Evolutionary conservation across 2,888 invertebrate genomes (phyloP).

Genomic region (Fissipunctia ypsillon): DNA sequence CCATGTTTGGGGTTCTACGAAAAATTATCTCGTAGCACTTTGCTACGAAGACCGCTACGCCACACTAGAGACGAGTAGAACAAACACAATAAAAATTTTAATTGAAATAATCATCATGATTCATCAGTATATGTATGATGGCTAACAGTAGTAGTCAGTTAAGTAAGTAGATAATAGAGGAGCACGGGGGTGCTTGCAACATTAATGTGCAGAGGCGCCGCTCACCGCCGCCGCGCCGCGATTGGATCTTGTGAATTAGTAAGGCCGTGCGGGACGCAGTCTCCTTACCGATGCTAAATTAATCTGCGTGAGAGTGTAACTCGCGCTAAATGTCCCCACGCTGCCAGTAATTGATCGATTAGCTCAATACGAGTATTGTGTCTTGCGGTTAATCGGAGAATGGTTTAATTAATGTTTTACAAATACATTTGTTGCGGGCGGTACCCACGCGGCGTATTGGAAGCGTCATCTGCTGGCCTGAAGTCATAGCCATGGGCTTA

Average conservation of each 20-base stretch:
- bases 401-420: slow-evolving; percentile 9
- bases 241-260: slow-evolving; percentile 81
- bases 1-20: slow-evolving; percentile 17
- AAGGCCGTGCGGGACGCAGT: slow-evolving; percentile 69
- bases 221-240: slow-evolving; percentile 72
- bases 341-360: slow-evolving; percentile 66
- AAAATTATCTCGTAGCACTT: slow-evolving; percentile 41
- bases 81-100: not conserved
- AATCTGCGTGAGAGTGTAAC: slow-evolving; percentile 72
- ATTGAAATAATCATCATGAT: not conserved
- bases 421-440: not conserved
- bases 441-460: not conserved
- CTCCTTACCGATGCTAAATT: slow-evolving; percentile 71
- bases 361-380: slow-evolving; percentile 44
- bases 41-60: slow-evolving; percentile 31
- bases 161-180: slow-evolving; percentile 69
- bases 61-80: not conserved
- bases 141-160: slow-evolving; percentile 50
- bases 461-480: too few species aligned
- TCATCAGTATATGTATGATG: not conserved
- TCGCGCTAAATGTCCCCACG: slow-evolving; percentile 66
- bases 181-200: slow-evolving; percentile 75
- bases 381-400: slow-evolving; percentile 29
- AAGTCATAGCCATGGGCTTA: not conserved
- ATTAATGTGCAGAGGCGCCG: slow-evolving; percentile 79